Evolutionary conservation across 2,797 vertebrate genomes (phyloP), one percentile per base, ranked within the genome.

Genomic region (Gallinago solitaria): DNA sequence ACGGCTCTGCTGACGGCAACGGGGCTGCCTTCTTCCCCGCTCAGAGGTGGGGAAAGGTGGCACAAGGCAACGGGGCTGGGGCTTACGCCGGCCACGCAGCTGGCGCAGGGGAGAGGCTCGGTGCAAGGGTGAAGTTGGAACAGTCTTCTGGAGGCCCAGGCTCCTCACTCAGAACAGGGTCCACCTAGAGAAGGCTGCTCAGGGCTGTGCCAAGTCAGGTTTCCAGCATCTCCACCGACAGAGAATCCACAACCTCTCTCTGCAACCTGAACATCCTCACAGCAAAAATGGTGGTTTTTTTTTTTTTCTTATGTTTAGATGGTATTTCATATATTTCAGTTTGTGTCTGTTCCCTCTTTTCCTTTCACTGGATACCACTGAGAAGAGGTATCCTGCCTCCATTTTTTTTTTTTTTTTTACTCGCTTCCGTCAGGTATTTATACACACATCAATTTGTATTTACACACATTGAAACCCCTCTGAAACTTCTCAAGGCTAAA

Each of bases 1-100:
- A 4, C 1, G 1, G 41, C 90, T 57, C 1, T 1, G 6, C 19
- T 6, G 5, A 3, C 8, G 5, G 1, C 60, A 8, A 24, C 0
- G 0, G 25, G n/a, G 16, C 56, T 61, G 37, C 18, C 7, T 11
- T 53, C 21, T 9, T 76, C 23, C 68, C 41, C 2, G 3, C 53
- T 37, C 33, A 12, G 37, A 61, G 12, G 12, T 35, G 24, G 9
- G 1, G 16, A 63, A 60, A 53, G 0, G 1, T 16, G 33, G 50
- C 5, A 32, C 23, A 76, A 59, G 30, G 51, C 50, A 57, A 7
- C 7, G 45, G 32, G 63, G 19, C 10, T 67, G 2, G 6, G 87
- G 27, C 9, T 83, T 14, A 67, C 1, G 0, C 16, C 59, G 57
- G 57, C 50, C 27, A 51, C 9, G 27, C 27, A 17, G 27, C 50